Evolutionary conservation across 1,140 invertebrate species (phyloP).

Genomic region (Dufourea novaeangliae): DNA sequence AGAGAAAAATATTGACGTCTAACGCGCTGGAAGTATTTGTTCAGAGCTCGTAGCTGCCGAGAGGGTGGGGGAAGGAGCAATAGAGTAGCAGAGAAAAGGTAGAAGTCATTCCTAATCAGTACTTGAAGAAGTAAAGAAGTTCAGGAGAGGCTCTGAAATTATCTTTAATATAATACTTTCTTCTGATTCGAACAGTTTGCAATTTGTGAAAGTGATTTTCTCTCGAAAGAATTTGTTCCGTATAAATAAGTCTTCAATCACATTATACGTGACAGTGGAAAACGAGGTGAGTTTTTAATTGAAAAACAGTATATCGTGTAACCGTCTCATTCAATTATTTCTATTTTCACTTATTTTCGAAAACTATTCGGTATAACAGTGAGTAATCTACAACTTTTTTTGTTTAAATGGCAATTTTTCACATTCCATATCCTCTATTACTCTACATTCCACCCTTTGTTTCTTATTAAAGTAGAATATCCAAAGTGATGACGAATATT

Average conservation of each 20-base stretch:
- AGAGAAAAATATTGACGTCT: constrained; percentile 28
- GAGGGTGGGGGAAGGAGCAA: neutral
- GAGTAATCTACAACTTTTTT: no score
- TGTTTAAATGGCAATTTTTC: no score
- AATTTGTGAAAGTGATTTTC: neutral
- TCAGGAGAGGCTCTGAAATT: neutral
- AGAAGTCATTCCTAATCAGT: neutral
- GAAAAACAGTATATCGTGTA: no score
- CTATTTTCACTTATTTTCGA: no score
- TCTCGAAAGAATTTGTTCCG: neutral
- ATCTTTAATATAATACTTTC: neutral
- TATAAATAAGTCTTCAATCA: neutral
- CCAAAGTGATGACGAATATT: no score
- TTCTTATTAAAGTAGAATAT: no score
- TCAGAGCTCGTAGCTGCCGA: neutral
- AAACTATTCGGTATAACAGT: no score
- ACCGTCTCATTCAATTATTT: no score
- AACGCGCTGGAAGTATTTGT: constrained; percentile 12
- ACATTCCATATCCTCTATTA: no score
- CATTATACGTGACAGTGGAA: no score
- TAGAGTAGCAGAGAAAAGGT: neutral
- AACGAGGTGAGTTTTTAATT: no score
- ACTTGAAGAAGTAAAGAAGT: neutral
- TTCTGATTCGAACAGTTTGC: neutral
- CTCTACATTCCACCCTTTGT: no score